Base-by-base conservation (phyloP, 2,888 invertebrate genomes). In the Salticus scenicus region DNA sequence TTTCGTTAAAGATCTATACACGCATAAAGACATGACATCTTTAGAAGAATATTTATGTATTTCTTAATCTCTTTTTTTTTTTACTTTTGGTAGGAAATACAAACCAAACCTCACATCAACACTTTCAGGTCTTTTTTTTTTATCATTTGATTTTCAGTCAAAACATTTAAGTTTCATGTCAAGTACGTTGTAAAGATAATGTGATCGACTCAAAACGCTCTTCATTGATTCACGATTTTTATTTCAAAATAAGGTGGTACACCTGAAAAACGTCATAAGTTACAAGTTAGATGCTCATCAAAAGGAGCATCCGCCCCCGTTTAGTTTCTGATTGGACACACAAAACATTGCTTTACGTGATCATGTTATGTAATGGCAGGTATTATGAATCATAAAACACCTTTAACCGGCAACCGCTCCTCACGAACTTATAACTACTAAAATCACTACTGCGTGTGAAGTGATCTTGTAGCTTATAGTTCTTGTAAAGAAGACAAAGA, bases 381-480 rank as follows among this genome's bases (percentile, higher is more conserved):
- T 30, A 70, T 82, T 77, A 77, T 83, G 83, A 83, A 72, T 83
- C 83, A 77, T 83, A 83, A 83, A 83, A 77, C 83, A 77, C 76
- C 83, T 76, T 82, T 80, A 80, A 76, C 41, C 83, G 77, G 7
- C 42, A 30, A 24, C 64, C 66, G 30, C 73, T 81, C 69, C 69
- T 82, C 42, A 17, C 14, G n/a, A 69, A 24, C 28, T 42, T 28
- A 27, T 42, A 42, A 5, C 14, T 42, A 70, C 70, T 70, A 42
- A n/a, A 33, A n/a, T 33, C 20, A 67, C 67, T 67, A 67, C 67
- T 33, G 67, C 20, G 20, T 67, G 33, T 20, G 20, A 33, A 24
- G n/a, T 33, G 33, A 67, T 67, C 24, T 57, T 57, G 24, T 5
- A 57, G 12, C 5, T 24, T 57, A 4, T 24, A 24, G 1, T 24